phyloP scores from a whole-genome alignment of 1,140 invertebrate species.

The Drosophila guanche region DNA sequence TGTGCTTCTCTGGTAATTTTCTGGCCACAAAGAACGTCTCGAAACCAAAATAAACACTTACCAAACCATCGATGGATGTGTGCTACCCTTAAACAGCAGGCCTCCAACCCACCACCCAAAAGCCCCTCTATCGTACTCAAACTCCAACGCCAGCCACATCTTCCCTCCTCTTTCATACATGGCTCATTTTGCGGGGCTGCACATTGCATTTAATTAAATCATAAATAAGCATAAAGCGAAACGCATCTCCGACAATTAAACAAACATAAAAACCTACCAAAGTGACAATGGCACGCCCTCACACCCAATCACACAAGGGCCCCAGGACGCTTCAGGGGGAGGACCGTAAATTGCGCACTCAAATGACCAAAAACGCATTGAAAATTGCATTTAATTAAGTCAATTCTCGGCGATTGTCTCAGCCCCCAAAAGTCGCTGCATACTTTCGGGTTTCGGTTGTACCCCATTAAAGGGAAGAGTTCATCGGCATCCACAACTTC shows the following conservation, averaged over 20 bases:
- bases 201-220: conserved; percentile 77
- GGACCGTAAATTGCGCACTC: conserved; percentile 70
- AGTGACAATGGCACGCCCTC: conserved; percentile 57
- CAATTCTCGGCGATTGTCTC: conserved; percentile 45
- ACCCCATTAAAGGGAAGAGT: background rate
- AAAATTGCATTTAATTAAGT: conserved; percentile 81
- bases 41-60: conserved; percentile 71
- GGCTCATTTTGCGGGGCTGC: conserved; percentile 64
- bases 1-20: conserved; percentile 49
- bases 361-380: conserved; percentile 72
- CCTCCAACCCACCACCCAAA: conserved; percentile 2
- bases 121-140: background rate
- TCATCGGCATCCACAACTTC: too few species aligned
- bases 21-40: conserved; percentile 63
- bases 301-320: conserved; percentile 1
- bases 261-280: conserved; percentile 73
- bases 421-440: conserved; percentile 40
- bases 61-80: conserved; percentile 37
- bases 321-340: conserved; percentile 17
- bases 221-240: conserved; percentile 80
- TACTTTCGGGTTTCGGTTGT: conserved; percentile 28
- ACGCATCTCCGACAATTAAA: conserved; percentile 74
- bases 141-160: background rate
- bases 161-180: conserved; percentile 16
- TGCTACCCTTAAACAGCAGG: conserved; percentile 32